These are phyloP conservation scores for Scomber scombrus DNA, from an alignment of 2,113 vertebrate genomes.

Conservation along the genomic window DNA sequence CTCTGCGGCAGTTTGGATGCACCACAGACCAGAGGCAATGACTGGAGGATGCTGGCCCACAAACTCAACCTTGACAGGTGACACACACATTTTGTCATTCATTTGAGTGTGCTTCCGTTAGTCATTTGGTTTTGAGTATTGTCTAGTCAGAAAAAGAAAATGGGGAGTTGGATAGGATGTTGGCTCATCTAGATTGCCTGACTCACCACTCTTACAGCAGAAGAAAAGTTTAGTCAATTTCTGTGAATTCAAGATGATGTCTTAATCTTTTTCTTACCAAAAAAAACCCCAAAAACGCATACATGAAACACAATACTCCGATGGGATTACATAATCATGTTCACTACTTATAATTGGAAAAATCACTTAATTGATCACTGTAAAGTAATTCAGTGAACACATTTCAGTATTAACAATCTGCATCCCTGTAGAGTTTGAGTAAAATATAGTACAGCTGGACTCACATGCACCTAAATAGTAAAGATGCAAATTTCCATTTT, in stretches of 20 bases:
- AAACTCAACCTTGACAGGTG: conserved; percentile 97
- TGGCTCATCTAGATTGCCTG: conserved; percentile 5
- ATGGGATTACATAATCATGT: not conserved
- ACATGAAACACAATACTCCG: not conserved
- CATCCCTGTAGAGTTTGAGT: conserved; percentile 4
- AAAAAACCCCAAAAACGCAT: not conserved
- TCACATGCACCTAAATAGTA: not conserved
- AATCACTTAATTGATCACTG: not conserved
- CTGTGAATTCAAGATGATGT: not conserved
- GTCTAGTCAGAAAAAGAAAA: not conserved
- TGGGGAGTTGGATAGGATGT: too few species aligned
- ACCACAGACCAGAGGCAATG: conserved; percentile 94
- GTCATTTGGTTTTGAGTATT: not conserved
- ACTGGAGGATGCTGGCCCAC: conserved; percentile 98
- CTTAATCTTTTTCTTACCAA: not conserved
- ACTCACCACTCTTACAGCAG: not conserved
- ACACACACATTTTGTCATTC: not conserved
- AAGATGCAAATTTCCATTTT: conserved; percentile 8
- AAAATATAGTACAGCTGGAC: not conserved
- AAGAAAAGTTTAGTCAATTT: not conserved
- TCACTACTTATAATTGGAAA: not conserved
- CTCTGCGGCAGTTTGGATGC: conserved; percentile 97
- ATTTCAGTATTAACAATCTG: conserved; percentile 18
- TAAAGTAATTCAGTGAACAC: not conserved
- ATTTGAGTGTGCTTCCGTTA: not conserved